Conservation (phyloP, 2,113 vertebrate genomes). For the Gavia stellata region DNA sequence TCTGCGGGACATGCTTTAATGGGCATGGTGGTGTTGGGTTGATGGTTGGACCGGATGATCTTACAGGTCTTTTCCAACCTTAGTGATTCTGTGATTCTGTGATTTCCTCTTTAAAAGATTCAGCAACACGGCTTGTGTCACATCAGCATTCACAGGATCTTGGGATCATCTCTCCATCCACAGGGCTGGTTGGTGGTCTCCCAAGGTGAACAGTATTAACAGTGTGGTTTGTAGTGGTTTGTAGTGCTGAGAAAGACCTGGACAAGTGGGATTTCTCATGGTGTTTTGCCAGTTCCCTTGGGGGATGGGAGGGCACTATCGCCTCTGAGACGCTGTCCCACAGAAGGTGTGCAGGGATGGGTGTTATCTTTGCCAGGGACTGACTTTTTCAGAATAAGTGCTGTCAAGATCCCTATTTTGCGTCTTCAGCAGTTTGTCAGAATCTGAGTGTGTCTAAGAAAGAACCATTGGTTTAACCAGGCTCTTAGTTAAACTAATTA, state of each 20-base stretch:
- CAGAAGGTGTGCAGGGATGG: background rate
- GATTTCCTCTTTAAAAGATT: background rate
- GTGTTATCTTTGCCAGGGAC: background rate
- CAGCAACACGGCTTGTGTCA: background rate
- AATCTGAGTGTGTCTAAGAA: background rate
- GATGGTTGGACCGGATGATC: too few relatives aligned
- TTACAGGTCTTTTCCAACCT: too few relatives aligned
- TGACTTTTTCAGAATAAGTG: background rate
- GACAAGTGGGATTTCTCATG: background rate
- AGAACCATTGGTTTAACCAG: background rate
- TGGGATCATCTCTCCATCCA: background rate
- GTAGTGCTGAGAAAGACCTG: background rate
- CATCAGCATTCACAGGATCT: background rate
- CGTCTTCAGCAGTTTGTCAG: background rate
- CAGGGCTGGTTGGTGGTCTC: background rate
- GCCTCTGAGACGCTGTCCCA: accelerated
- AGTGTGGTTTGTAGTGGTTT: background rate
- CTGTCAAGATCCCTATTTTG: background rate
- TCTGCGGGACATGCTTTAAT: too few relatives aligned
- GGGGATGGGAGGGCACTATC: background rate
- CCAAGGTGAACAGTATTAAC: background rate
- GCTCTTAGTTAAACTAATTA: background rate
- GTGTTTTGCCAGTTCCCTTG: background rate
- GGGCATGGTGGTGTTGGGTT: too few relatives aligned
- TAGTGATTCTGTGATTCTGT: too few relatives aligned